phyloP scores from a whole-genome alignment of 2,888 invertebrate genomes.

The Pocota personata region DNA sequence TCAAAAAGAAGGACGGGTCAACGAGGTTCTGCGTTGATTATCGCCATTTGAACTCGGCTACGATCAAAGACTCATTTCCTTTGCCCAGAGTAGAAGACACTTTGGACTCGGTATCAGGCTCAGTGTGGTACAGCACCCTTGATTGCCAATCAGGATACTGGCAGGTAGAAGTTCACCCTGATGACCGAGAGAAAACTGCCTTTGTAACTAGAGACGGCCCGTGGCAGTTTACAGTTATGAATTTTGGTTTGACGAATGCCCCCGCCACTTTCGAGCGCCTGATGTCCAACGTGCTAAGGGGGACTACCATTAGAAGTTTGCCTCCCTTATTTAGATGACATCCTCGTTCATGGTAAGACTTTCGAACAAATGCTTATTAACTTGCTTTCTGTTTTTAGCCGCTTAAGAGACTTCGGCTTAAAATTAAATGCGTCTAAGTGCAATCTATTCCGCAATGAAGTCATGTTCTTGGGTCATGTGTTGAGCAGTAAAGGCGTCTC shows the following conservation, averaged over 20 bases:
- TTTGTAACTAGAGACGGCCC: conserved; percentile 21
- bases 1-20: too few relatives aligned
- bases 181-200: conserved; percentile 21
- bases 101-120: too few relatives aligned
- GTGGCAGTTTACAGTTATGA: conserved; percentile 45
- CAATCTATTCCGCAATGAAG: background rate
- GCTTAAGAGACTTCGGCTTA: background rate
- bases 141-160: too few relatives aligned
- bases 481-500: background rate
- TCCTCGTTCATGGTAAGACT: conserved; percentile 35
- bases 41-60: too few relatives aligned
- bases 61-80: too few relatives aligned
- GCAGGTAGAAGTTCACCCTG: conserved; percentile 11
- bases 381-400: conserved; percentile 29
- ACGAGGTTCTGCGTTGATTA: too few relatives aligned
- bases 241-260: conserved; percentile 31
- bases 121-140: too few relatives aligned
- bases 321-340: background rate
- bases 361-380: conserved; percentile 19
- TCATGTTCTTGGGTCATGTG: conserved; percentile 19
- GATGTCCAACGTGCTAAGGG: background rate
- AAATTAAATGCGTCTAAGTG: conserved; percentile 29
- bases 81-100: too few relatives aligned
- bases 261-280: conserved; percentile 37
- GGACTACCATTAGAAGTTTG: background rate